Evolutionary conservation across 2,113 vertebrate genomes (phyloP).

Genomic region (Petaurus breviceps): DNA sequence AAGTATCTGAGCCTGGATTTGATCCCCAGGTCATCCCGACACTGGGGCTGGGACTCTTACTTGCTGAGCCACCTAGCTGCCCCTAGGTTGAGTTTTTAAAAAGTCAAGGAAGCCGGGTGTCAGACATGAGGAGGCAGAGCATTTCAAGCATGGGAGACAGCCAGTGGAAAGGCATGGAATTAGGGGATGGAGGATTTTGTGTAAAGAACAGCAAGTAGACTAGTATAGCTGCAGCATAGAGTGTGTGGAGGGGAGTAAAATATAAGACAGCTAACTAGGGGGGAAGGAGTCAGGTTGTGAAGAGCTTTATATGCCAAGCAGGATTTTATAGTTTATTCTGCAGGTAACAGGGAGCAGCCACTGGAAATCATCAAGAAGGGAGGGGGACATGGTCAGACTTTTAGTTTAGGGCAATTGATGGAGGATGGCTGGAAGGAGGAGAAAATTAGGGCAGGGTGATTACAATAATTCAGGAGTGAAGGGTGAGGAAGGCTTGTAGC

Average conservation of each 20-base stretch:
- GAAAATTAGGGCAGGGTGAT: background rate
- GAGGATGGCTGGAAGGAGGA: background rate
- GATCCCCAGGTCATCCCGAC: no score
- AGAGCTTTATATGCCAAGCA: background rate
- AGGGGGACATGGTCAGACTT: background rate
- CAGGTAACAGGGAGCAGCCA: background rate
- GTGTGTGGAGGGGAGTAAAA: background rate
- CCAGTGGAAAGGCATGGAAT: background rate
- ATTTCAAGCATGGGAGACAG: background rate
- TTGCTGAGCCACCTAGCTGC: no score
- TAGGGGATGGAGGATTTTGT: background rate
- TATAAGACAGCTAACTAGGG: background rate
- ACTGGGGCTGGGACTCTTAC: no score
- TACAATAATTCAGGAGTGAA: background rate
- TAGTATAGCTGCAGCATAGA: background rate
- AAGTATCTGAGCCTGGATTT: no score
- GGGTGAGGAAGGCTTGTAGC: background rate
- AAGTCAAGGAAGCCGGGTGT: background rate
- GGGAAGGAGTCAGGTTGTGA: background rate
- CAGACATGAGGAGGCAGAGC: background rate
- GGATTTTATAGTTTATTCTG: background rate
- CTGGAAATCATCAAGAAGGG: background rate
- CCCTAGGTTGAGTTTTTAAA: background rate
- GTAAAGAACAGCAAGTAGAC: background rate
- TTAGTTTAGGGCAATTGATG: background rate